Base-by-base conservation (phyloP, 1,140 invertebrate species). In the Holcopasites calliopsidis region DNA sequence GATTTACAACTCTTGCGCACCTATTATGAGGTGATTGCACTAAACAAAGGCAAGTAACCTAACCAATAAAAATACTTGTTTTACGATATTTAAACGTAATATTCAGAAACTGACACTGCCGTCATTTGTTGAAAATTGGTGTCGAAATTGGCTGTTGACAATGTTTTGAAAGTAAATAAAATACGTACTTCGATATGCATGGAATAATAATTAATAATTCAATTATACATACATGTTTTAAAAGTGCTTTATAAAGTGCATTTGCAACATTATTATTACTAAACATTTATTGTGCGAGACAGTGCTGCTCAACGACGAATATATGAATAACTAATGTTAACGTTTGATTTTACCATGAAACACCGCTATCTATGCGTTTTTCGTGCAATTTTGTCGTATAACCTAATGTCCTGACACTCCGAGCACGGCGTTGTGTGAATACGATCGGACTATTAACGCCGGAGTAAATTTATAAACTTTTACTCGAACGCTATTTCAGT, bases 331-430 rank as follows among this genome's bases (percentile, higher is more conserved):
- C n/a, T n/a, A n/a, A n/a, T n/a, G n/a, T n/a, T n/a, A n/a, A 58
- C 33, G 65, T 68, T 50, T 69, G 42, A 69, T 50, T 50, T 16
- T 69, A 69, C 13, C 44, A 75, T 58, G 64, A 26, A 69, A 75
- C 73, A 75, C 8, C n/a, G 33, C 73, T 69, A 69, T 75, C 73
- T 75, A 75, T 42, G 40, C 10, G n/a, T 58, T 68, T 31, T 54
- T 31, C 69, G 33, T 6, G 31, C 23, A 16, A 69, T 60, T 69
- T 44, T 26, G 35, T 75, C 35, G 33, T 60, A 68, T 75, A 75
- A 75, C 73, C 73, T 75, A 69, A 40, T 69, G 69, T 69, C 64
- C 40, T 75, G 65, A 75, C 73, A 68, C 55, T 69, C 21, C 28
- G 21, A 50, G n/a, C 35, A 68, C 65, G 35, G 73, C 35, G 42